phyloP scores from a whole-genome alignment of 2,888 invertebrate genomes.

The Quadroppia sp. region DNA sequence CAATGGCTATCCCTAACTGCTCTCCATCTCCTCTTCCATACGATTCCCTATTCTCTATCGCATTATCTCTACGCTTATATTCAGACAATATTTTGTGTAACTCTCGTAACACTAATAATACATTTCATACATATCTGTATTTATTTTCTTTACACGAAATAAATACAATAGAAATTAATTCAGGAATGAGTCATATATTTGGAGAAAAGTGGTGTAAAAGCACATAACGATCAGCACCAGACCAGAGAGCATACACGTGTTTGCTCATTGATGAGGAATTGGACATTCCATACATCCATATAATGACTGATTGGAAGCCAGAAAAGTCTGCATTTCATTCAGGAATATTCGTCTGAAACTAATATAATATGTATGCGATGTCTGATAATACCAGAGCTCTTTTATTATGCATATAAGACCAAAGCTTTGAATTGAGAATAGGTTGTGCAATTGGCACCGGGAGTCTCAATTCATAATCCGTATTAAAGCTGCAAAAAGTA shows the following conservation, averaged over 20 bases:
- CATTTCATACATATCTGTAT: background rate
- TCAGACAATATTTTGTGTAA: too few relatives aligned
- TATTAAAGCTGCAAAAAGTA: background rate
- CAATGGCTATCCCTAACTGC: too few relatives aligned
- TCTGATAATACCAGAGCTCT: background rate
- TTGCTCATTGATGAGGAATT: background rate
- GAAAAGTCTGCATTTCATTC: too few relatives aligned
- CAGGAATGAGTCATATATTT: background rate
- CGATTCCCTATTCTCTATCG: too few relatives aligned
- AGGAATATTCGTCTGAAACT: background rate
- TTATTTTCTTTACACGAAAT: background rate
- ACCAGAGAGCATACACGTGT: background rate
- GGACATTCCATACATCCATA: background rate
- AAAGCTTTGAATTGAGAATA: background rate
- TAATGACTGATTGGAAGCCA: too few relatives aligned
- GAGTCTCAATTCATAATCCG: background rate
- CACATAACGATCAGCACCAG: background rate
- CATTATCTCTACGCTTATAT: too few relatives aligned
- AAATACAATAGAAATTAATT: constrained; percentile 10
- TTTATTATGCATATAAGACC: background rate
- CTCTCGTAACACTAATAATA: too few relatives aligned
- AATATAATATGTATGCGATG: background rate
- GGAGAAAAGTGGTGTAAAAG: background rate
- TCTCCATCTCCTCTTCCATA: too few relatives aligned
- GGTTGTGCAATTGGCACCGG: background rate